Percentiles rank a stretch among this genome's conserved stretches.
Conservation (phyloP, 2,113 vertebrate genomes). For the Actinemys pallida region DNA sequence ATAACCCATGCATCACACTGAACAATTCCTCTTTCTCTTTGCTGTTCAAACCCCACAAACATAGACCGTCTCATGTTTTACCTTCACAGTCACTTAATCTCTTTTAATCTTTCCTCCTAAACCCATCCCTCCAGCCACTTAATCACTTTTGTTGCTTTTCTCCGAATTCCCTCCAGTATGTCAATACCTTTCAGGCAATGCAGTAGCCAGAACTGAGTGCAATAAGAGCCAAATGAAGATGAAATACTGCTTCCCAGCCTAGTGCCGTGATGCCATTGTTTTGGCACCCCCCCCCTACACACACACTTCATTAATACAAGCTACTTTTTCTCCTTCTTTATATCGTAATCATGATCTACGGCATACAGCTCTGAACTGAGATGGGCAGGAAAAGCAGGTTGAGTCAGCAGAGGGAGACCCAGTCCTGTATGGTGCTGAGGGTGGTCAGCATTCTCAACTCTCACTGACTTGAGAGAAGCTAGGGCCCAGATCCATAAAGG, state of each 20-base stretch:
- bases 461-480: background rate
- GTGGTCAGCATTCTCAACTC: background rate
- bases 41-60: background rate
- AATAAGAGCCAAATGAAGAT: background rate
- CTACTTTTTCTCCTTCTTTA: too few relatives aligned
- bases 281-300: fast-evolving
- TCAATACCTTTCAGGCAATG: background rate
- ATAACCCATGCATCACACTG: background rate
- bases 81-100: background rate
- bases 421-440: background rate
- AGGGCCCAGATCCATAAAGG: background rate
- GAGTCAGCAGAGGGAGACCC: too few relatives aligned
- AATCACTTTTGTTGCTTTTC: background rate
- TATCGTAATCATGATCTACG: too few relatives aligned
- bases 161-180: background rate
- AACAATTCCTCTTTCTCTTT: background rate
- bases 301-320: too few relatives aligned
- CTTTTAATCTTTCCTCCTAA: background rate
- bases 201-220: background rate
- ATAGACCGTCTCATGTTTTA: background rate
- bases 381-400: too few relatives aligned
- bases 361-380: too few relatives aligned
- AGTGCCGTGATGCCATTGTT: background rate
- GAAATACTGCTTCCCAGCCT: background rate
- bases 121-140: background rate